Base-by-base conservation (phyloP, 2,113 vertebrate genomes). In the Regulus satrapa region DNA sequence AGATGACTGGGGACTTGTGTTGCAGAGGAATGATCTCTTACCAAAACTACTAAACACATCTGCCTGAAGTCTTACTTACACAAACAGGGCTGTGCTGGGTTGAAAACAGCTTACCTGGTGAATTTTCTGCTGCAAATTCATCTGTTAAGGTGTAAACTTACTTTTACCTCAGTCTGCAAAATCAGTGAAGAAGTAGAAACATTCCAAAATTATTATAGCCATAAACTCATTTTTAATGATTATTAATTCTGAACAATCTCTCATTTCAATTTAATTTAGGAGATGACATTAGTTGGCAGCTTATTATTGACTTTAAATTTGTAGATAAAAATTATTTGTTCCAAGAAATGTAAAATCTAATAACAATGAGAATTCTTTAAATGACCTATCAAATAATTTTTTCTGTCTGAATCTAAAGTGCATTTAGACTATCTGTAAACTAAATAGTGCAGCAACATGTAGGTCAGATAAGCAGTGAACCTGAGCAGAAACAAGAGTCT, bases 11-110 rank as follows among this genome's bases (percentile, higher is more conserved):
- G 71, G 43, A 75, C 55, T 64, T 17, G 72, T 19, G 56, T 63
- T 77, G 91, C 66, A 93, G 94, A 93, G 74, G 69, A 97, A 87
- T 18, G 34, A 84, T 84, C 31, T 31, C 79, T 92, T 89, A 72
- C 86, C 51, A 8, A 49, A 67, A 89, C 92, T 89, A 72, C 69
- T 21, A 41, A 96, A 55, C 2, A 3, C 25, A 55, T 76, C 49
- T 75, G 66, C 63, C 28, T n/a, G 72, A 95, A 62, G 91, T 84
- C 49, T 88, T 52, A 49, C 82, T 78, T 86, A 91, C 91, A 59
- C 82, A 75, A 92, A 83, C 59, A 54, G 36, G 66, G 73, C 63
- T 51, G 36, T 67, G 75, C 68, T 49, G 36, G 18, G 66, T 64
- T 85, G 85, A 72, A 95, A 96, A 95, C 54, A 68, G 48, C 15